Percentiles rank a stretch among this genome's conserved stretches.
phyloP scores from a whole-genome alignment of 2,888 invertebrate species.

The Gasteruption jaculator region DNA sequence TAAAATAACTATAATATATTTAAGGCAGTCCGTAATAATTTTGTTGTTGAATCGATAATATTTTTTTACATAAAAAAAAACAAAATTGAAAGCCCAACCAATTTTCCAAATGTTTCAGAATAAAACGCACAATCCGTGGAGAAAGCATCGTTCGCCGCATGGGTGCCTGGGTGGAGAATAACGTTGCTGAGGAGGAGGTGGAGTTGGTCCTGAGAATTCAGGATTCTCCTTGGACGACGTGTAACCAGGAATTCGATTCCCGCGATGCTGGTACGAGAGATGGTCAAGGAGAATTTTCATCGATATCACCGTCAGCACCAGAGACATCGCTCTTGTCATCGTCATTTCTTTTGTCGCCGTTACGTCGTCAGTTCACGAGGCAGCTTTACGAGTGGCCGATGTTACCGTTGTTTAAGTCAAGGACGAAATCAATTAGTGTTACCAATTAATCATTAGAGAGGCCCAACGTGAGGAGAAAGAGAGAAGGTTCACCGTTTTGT shows the following conservation, averaged over 20 bases:
- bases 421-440: constrained; percentile 50
- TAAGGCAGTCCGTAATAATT: background rate
- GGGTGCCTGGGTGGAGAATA: constrained; percentile 50
- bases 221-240: too few relatives aligned
- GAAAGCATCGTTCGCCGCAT: constrained; percentile 47
- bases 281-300: too few relatives aligned
- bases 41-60: too few relatives aligned
- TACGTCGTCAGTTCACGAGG: constrained; percentile 44
- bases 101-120: constrained; percentile 28
- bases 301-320: constrained; percentile 20
- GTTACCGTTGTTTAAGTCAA: constrained; percentile 43
- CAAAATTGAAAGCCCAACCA: too few relatives aligned
- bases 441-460: too few relatives aligned
- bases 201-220: constrained; percentile 39
- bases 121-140: constrained; percentile 39
- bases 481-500: too few relatives aligned
- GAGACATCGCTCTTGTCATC: constrained; percentile 20
- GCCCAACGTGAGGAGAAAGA: too few relatives aligned
- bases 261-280: too few relatives aligned
- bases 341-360: constrained; percentile 30
- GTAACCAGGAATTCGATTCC: too few relatives aligned
- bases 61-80: background rate
- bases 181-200: constrained; percentile 46
- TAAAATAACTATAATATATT: too few relatives aligned
- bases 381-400: constrained; percentile 48